A percentile compares a stretch with the other conserved stretches of the same genome.
These are phyloP conservation scores for Brassicogethes aeneus DNA, from an alignment of 2,888 invertebrate genomes.

Conservation along the genomic window DNA sequence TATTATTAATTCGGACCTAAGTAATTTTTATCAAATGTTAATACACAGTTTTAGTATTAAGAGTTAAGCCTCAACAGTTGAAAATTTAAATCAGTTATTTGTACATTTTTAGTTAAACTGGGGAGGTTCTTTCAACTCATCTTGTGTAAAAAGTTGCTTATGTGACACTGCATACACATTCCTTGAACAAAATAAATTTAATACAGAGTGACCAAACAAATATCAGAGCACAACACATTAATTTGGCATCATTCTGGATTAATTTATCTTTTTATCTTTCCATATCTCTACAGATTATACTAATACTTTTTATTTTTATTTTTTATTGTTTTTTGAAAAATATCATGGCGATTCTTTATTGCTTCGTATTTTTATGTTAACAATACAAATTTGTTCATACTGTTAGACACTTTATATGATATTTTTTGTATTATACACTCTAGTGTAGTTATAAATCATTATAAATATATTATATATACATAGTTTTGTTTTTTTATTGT, in stretches of 20 bases:
- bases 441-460: constrained; percentile 6
- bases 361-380: constrained; percentile 16
- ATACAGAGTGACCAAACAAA: not conserved
- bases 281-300: not conserved
- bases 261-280: constrained; percentile 6
- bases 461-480: not conserved
- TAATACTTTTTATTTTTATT: constrained; percentile 8
- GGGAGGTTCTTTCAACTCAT: too few species aligned
- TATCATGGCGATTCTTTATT: not conserved
- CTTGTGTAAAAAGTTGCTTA: too few species aligned
- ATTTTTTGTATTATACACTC: constrained; percentile 41
- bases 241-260: constrained; percentile 3
- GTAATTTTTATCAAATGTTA: too few species aligned
- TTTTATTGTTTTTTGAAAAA: too few species aligned
- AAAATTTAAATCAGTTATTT: too few species aligned
- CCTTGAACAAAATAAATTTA: too few species aligned
- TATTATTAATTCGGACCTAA: too few species aligned
- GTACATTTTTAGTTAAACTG: too few species aligned
- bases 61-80: too few species aligned
- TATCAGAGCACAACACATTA: not conserved
- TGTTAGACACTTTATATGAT: constrained; percentile 32
- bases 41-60: too few species aligned
- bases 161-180: too few species aligned
- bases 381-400: constrained; percentile 33
- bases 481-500: not conserved